Percentiles rank a stretch among this genome's conserved stretches.
These are phyloP conservation scores for Pheosia gnoma DNA, from an alignment of 2,888 invertebrate genomes.

Conservation along the genomic window DNA sequence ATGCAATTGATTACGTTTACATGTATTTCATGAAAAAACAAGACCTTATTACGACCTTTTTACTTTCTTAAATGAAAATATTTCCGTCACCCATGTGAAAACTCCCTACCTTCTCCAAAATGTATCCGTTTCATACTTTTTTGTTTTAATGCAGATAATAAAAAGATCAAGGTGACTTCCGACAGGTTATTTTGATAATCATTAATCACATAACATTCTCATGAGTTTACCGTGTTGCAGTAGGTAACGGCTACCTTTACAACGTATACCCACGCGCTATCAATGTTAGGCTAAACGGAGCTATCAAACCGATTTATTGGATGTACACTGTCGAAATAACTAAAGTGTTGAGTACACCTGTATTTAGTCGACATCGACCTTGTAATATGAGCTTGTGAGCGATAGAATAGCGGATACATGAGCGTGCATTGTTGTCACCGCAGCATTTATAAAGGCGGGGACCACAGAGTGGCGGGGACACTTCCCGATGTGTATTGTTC, in stretches of 20 bases:
- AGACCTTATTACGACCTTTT: too few species aligned
- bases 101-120: background rate
- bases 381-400: slow-evolving; percentile 13
- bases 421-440: slow-evolving; percentile 6
- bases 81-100: background rate
- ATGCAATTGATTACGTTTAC: too few species aligned
- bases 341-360: slow-evolving; percentile 16
- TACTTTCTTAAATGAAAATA: too few species aligned
- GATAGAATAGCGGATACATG: slow-evolving; percentile 36
- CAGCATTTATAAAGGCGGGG: slow-evolving; percentile 16
- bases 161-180: background rate
- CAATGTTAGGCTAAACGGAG: slow-evolving; percentile 13
- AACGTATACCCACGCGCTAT: background rate
- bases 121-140: background rate
- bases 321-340: slow-evolving; percentile 1
- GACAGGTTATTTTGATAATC: background rate
- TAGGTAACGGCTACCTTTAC: background rate
- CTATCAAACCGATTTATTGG: slow-evolving; percentile 15
- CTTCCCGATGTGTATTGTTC: background rate
- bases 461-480: background rate
- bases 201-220: background rate
- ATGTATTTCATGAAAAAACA: background rate
- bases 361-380: slow-evolving; percentile 20
- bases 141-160: background rate
- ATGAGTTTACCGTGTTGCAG: background rate